Evolutionary conservation across 2,888 invertebrate species (phyloP).

Genomic region (Platycheirus albimanus): DNA sequence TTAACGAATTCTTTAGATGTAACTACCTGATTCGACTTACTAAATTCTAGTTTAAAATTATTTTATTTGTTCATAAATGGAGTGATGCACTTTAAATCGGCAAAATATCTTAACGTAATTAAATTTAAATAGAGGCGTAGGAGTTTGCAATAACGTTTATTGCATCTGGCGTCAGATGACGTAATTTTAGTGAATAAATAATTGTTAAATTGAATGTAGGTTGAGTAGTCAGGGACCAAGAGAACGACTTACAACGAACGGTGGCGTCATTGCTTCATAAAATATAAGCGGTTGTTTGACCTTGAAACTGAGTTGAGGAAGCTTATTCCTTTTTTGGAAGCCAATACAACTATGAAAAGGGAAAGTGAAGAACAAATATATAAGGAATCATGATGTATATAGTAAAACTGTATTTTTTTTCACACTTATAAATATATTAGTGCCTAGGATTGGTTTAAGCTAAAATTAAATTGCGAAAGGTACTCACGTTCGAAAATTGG

Average conservation of each 20-base stretch:
- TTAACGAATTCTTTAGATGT: background rate
- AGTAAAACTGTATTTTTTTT: too few relatives aligned
- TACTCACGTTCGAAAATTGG: too few relatives aligned
- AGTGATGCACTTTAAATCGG: background rate
- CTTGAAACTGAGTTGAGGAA: conserved; percentile 54
- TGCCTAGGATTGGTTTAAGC: too few relatives aligned
- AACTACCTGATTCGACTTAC: too few relatives aligned
- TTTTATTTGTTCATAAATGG: background rate
- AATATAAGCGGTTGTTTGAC: conserved; percentile 34
- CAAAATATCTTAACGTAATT: conserved; percentile 14
- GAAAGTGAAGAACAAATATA: conserved; percentile 13
- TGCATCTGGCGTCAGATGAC: conserved; percentile 68
- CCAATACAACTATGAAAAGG: conserved; percentile 17
- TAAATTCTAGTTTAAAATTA: too few relatives aligned
- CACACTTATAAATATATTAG: too few relatives aligned
- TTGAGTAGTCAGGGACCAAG: conserved; percentile 32
- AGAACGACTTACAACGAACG: conserved; percentile 17
- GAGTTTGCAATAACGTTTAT: conserved; percentile 32
- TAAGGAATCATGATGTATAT: too few relatives aligned
- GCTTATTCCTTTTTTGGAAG: conserved; percentile 53
- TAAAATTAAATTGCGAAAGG: too few relatives aligned
- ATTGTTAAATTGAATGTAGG: conserved; percentile 43
- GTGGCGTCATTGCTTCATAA: conserved; percentile 47
- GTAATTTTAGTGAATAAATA: conserved; percentile 51
- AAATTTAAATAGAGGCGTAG: conserved; percentile 32